phyloP scores from a whole-genome alignment of 2,797 vertebrate species.

The Chloroceryle amazona region DNA sequence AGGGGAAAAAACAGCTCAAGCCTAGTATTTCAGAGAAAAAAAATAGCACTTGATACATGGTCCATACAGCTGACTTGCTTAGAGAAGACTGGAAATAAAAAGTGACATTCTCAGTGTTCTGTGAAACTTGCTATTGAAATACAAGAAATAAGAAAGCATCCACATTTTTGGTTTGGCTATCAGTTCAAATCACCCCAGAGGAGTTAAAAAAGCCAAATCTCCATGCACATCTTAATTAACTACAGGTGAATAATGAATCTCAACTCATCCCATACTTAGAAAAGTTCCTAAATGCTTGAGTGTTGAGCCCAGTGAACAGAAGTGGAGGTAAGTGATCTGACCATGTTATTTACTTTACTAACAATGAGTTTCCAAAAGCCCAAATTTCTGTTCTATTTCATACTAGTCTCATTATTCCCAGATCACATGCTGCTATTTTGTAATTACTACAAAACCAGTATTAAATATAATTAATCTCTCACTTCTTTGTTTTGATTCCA shows the following conservation, averaged over 20 bases:
- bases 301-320: not conserved
- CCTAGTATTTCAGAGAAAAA: not conserved
- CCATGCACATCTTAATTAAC: not conserved
- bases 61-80: not conserved
- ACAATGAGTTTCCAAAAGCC: not conserved
- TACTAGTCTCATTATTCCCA: not conserved
- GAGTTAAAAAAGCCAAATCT: not conserved
- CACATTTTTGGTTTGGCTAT: not conserved
- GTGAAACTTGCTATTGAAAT: not conserved
- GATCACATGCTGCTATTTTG: not conserved
- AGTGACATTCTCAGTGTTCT: not conserved
- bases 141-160: not conserved
- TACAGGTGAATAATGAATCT: not conserved
- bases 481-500: not conserved
- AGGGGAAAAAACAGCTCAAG: not conserved
- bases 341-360: not conserved
- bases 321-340: not conserved
- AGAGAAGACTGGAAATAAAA: not conserved
- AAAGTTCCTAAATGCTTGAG: not conserved
- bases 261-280: not conserved
- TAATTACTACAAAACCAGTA: slow-evolving; percentile 8
- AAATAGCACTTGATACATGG: not conserved
- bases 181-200: not conserved
- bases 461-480: not conserved
- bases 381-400: not conserved